phyloP scores from a whole-genome alignment of 2,797 vertebrate species.

The Siniperca obscura region DNA sequence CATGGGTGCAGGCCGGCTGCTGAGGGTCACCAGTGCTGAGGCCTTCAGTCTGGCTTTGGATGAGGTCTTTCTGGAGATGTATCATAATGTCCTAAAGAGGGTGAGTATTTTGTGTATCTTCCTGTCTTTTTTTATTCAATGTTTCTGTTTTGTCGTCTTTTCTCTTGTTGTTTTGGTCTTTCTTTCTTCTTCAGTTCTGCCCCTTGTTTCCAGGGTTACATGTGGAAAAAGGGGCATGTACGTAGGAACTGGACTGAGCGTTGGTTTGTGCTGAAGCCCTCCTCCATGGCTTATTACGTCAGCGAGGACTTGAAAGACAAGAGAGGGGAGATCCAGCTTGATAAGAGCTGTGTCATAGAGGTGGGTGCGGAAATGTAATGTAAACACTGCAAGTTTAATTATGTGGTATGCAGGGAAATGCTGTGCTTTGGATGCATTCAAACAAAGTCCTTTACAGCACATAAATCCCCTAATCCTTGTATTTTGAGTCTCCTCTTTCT shows the following conservation, averaged over 20 bases:
- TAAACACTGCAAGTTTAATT: conserved; percentile 10
- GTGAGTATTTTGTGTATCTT: conserved; percentile 60
- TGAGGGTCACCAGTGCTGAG: conserved; percentile 78
- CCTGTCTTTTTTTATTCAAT: background rate
- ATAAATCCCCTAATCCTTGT: background rate
- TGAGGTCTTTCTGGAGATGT: conserved; percentile 88
- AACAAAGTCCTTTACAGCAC: background rate
- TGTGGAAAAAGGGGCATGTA: conserved; percentile 88
- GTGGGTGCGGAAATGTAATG: conserved; percentile 66
- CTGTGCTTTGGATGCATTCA: background rate
- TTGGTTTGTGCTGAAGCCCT: conserved; percentile 87
- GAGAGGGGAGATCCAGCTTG: conserved; percentile 85
- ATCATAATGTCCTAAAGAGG: conserved; percentile 87
- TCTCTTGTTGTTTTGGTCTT: background rate
- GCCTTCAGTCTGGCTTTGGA: conserved; percentile 85
- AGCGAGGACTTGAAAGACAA: conserved; percentile 86
- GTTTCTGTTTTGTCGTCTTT: background rate
- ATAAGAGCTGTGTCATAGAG: conserved; percentile 83
- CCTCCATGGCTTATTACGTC: conserved; percentile 81
- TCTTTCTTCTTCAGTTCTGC: background rate
- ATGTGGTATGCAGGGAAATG: background rate
- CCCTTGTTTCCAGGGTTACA: conserved; percentile 81
- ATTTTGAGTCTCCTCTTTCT: background rate
- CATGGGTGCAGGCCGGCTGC: conserved; percentile 75
- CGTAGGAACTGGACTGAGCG: conserved; percentile 89